Evolutionary conservation across 2,888 invertebrate genomes (phyloP).

Genomic region (Conchocele bisecta): DNA sequence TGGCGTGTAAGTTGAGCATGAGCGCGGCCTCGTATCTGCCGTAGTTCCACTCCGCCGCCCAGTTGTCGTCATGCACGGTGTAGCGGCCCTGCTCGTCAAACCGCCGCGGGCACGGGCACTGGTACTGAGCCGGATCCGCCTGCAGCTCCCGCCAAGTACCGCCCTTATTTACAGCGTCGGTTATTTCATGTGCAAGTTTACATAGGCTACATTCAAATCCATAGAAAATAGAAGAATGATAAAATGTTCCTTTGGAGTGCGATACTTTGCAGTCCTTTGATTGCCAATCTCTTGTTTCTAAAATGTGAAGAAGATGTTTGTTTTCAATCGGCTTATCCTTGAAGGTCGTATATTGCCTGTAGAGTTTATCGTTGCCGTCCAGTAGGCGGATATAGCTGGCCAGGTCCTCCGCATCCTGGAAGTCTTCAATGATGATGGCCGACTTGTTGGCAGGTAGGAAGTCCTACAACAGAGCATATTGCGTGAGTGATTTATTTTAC

Average conservation of each 20-base stretch:
- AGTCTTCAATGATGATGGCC: conserved; percentile 74
- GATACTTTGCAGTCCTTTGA: conserved; percentile 31
- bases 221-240: conserved; percentile 47
- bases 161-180: conserved; percentile 59
- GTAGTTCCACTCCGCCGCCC: conserved; percentile 50
- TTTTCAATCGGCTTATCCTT: conserved; percentile 70
- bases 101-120: conserved; percentile 84
- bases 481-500: too few species aligned
- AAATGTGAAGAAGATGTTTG: conserved; percentile 53
- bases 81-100: conserved; percentile 66
- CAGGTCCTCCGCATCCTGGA: conserved; percentile 69
- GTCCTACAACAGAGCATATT: too few species aligned
- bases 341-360: conserved; percentile 68
- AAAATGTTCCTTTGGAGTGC: conserved; percentile 10
- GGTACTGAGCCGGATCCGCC: conserved; percentile 82
- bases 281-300: conserved; percentile 68
- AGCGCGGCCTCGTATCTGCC: conserved; percentile 50
- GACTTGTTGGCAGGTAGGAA: conserved; percentile 75
- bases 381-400: conserved; percentile 69
- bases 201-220: conserved; percentile 79
- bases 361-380: conserved; percentile 73
- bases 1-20: too few species aligned
- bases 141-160: conserved; percentile 27
- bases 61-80: conserved; percentile 37
- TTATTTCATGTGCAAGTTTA: conserved; percentile 64